These are phyloP conservation scores for Neopipo cinnamomea DNA, from an alignment of 2,113 vertebrate species.

Conservation along the genomic window DNA sequence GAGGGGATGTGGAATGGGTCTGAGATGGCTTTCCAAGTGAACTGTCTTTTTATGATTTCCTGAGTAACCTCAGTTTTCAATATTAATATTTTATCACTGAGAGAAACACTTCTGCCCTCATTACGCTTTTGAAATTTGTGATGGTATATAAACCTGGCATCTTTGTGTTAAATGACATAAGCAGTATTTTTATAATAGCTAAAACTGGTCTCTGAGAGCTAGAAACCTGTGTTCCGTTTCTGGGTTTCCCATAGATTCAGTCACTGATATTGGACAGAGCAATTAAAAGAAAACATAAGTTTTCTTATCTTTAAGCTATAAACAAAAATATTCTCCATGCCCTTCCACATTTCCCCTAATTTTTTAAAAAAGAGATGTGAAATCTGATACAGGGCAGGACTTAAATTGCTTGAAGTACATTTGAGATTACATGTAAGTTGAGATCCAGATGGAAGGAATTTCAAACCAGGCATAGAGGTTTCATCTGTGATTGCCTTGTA, in stretches of 20 bases:
- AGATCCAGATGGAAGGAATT: not conserved
- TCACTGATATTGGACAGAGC: not conserved
- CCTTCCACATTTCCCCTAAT: not conserved
- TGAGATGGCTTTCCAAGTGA: not conserved
- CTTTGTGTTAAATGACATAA: not conserved
- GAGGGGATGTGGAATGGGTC: not conserved
- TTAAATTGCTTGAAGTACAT: not conserved
- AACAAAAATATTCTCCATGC: not conserved
- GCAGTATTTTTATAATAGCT: not conserved
- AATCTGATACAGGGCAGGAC: not conserved
- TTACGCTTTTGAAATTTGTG: not conserved
- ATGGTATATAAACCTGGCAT: not conserved
- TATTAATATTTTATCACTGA: slow-evolving; percentile 16
- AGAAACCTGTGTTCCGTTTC: not conserved
- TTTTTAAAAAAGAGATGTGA: not conserved
- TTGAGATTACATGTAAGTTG: not conserved
- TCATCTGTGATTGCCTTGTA: not conserved
- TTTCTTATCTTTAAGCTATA: not conserved
- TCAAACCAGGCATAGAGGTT: not conserved
- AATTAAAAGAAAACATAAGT: not conserved
- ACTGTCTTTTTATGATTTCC: not conserved
- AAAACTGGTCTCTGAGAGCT: not conserved
- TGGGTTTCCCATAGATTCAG: not conserved
- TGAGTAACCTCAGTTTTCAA: not conserved
- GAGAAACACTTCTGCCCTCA: not conserved